A percentile compares a stretch with the other conserved stretches of the same genome.
These are phyloP conservation scores for Sinocyclocheilus maitianheensis DNA, from an alignment of 2,113 vertebrate species.

Conservation along the genomic window DNA sequence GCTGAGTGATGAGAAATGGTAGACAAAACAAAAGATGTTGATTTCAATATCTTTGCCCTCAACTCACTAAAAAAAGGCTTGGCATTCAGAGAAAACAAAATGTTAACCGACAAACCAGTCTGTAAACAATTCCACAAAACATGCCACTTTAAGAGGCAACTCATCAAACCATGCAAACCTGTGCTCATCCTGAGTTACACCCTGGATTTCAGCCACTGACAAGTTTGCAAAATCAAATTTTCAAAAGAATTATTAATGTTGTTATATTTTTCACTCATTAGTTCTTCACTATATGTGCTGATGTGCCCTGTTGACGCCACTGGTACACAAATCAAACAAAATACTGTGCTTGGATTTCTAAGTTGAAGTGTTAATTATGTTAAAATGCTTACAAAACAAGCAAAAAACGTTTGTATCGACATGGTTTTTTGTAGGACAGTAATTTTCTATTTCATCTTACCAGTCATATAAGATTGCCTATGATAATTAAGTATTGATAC, in stretches of 20 bases:
- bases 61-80: background rate
- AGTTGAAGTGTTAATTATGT: background rate
- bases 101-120: background rate
- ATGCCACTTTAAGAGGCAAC: background rate
- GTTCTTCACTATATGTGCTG: background rate
- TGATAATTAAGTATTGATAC: background rate
- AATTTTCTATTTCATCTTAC: background rate
- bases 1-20: background rate
- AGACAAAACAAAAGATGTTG: background rate
- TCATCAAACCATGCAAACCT: background rate
- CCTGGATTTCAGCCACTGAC: background rate
- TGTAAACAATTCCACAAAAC: background rate
- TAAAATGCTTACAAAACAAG: background rate
- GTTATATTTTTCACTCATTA: background rate
- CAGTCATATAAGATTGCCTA: background rate
- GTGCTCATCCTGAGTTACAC: background rate
- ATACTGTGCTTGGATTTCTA: background rate
- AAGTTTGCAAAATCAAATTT: background rate
- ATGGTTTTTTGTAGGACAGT: background rate
- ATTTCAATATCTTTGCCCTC: background rate
- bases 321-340: background rate
- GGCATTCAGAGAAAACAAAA: background rate
- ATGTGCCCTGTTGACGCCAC: background rate
- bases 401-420: background rate
- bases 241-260: background rate